Base-by-base conservation (phyloP, 2,888 invertebrate species). In the Eueremaeus valkanovi region DNA sequence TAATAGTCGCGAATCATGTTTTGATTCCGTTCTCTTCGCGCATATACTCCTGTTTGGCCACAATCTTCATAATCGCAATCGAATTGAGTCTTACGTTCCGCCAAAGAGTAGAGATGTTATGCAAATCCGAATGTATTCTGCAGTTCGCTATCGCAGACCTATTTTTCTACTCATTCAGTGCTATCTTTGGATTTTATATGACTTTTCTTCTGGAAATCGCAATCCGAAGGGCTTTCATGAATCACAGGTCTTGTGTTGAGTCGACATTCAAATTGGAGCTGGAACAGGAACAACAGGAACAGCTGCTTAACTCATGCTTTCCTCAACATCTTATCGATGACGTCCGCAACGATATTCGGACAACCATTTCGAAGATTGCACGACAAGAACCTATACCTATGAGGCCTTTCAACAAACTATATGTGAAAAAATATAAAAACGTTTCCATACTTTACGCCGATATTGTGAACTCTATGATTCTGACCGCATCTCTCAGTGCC, bases 401-500 rank as follows among this genome's bases (percentile, higher is more conserved):
- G 68, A 76, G 79, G 49, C 79, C 80, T 3, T 81, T 81, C 85
- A 95, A 95, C 80, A 90, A 93, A 81, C 85, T 93, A 0, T 93
- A 93, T 81, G 90, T 95, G 0, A 92, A 93, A 83, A 89, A 90
- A 49, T 93, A 95, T 82, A 88, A 91, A 21, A 90, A 94, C 82
- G 95, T 95, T 1, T 84, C 92, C 79, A 92, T 95, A 78, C 84
- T 95, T 42, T 95, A 93, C 82, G 95, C 95, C 0, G 95, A 95
- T 83, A 93, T 95, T 66, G 95, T 95, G 0, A 94, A 95, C 84
- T 95, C 93, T 81, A 95, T 95, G 0, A 89, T 90, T 80, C 87
- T 93, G 84, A 94, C 95, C 0, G 91, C 91, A 0, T 90, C 90
- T 0, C 83, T 95, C 74, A 89, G 90, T 0, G 91, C 93, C 0